These are phyloP conservation scores for Dysdera silvatica DNA, from an alignment of 1,140 invertebrate species.

Conservation along the genomic window DNA sequence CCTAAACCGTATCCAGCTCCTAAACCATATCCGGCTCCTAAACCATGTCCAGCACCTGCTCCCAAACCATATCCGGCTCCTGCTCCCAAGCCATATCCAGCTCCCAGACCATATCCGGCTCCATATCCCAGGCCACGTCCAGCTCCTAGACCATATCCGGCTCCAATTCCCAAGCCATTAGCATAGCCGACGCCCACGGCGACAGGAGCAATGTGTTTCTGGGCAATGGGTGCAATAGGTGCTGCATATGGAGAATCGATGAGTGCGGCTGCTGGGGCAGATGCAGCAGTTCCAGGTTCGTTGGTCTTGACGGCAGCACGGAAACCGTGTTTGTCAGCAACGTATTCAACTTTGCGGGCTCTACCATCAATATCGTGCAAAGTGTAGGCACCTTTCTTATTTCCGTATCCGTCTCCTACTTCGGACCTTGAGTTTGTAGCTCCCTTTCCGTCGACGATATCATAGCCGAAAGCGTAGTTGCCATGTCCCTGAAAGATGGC, in stretches of 20 bases:
- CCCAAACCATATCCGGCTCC: too few relatives aligned
- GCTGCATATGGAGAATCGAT: neutral
- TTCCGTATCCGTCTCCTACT: conserved; percentile 20
- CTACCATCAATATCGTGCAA: conserved; percentile 22
- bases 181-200: too few relatives aligned
- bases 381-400: conserved; percentile 17
- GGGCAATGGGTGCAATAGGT: too few relatives aligned
- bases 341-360: conserved; percentile 28
- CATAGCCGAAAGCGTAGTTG: conserved; percentile 28
- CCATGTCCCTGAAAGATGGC: conserved; percentile 13
- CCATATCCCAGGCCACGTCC: neutral
- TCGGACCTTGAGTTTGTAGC: conserved; percentile 7
- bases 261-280: conserved; percentile 1
- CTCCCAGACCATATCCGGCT: neutral
- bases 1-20: too few relatives aligned
- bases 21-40: too few relatives aligned
- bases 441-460: conserved; percentile 10
- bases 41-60: too few relatives aligned
- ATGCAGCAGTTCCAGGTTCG: conserved; percentile 9
- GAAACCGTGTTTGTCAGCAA: conserved; percentile 29
- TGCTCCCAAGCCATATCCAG: neutral
- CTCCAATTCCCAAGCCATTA: neutral
- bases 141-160: neutral
- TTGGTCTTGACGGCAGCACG: conserved; percentile 19
- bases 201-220: too few relatives aligned